Evolutionary conservation across 2,113 vertebrate genomes (phyloP), one percentile per base, ranked within the genome.

Genomic region (Meleagris gallopavo): DNA sequence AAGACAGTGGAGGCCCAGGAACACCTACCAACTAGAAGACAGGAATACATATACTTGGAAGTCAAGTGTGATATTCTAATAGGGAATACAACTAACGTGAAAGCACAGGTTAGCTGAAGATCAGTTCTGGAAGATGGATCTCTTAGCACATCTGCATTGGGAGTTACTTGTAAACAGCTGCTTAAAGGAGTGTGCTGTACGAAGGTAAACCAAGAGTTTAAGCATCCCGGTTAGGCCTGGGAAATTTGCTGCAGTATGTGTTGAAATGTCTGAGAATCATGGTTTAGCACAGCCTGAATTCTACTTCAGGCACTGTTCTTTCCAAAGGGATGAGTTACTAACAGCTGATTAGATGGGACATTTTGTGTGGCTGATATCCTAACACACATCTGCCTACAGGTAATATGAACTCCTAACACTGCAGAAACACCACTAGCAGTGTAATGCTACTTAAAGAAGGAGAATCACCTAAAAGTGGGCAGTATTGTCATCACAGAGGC

Each of bases 51-150:
- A 30, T 22, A 41, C 43, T 54, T 73, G n/a, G 20, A 78, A 54
- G 52, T 38, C 52, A 46, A 8, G 10, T 6, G 4, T 48, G 30
- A 43, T 10, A 54, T 60, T 81, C 73, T 73, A 61, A 50, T 7
- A 57, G 20, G 13, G 4, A 71, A 3, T 8, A 13, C 71, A 90
- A 80, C 6, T 80, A 72, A 52, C 0, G 0, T 46, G n/a, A 62
- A 80, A 41, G 29, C 29, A 30, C 10, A 17, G 18, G 5, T 81
- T 46, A 58, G 21, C 34, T 41, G 43, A 58, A 84, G 29, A 14
- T 50, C 1, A 55, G 50, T 50, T 75, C 32, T 21, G 32, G 20
- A 83, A 36, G 58, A 67, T 29, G 22, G 21, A 8, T 71, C 17
- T 54, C 5, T 73, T 69, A 46, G 30, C 12, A 48, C 9, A 16